Percentiles rank a stretch among this genome's conserved stretches.
These are phyloP conservation scores for Pandemis heparana DNA, from an alignment of 2,888 invertebrate genomes.

Conservation along the genomic window DNA sequence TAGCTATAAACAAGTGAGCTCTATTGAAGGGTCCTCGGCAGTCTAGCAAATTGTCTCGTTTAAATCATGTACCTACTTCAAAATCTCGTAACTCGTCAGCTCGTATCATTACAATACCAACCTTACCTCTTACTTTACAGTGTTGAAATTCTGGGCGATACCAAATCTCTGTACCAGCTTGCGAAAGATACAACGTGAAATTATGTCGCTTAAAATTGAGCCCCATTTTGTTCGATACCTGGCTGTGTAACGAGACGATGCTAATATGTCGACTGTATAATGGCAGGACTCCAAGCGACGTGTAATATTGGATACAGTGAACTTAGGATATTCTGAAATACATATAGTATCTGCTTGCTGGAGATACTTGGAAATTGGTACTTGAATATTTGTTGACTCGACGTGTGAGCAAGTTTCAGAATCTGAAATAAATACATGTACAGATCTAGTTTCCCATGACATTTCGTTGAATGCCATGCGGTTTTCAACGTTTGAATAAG, in stretches of 20 bases:
- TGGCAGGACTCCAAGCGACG: constrained; percentile 3
- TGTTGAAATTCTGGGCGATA: background rate
- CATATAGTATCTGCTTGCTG: background rate
- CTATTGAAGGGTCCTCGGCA: constrained; percentile 10
- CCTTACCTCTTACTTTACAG: background rate
- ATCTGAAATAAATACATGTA: background rate
- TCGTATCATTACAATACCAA: background rate
- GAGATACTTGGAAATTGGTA: constrained; percentile 2
- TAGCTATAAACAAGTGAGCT: constrained; percentile 8
- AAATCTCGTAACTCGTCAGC: background rate
- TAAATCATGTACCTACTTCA: background rate
- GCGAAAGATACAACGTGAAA: constrained; percentile 1
- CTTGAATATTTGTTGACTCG: constrained; percentile 2
- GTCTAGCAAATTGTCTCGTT: constrained; percentile 21
- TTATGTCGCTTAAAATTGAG: constrained; percentile 32
- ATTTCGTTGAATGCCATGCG: too few species aligned
- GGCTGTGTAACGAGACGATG: constrained; percentile 35
- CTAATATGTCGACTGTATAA: constrained; percentile 30
- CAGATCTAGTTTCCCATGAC: too few species aligned
- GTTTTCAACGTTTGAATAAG: too few species aligned
- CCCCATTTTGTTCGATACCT: constrained; percentile 31
- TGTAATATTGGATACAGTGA: constrained; percentile 18
- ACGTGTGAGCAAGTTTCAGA: background rate
- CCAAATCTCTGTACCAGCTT: background rate
- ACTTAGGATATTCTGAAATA: constrained; percentile 3